A percentile compares a stretch with the other conserved stretches of the same genome.
These are phyloP conservation scores for Ephestia elutella DNA, from an alignment of 1,140 invertebrate species.

Conservation along the genomic window DNA sequence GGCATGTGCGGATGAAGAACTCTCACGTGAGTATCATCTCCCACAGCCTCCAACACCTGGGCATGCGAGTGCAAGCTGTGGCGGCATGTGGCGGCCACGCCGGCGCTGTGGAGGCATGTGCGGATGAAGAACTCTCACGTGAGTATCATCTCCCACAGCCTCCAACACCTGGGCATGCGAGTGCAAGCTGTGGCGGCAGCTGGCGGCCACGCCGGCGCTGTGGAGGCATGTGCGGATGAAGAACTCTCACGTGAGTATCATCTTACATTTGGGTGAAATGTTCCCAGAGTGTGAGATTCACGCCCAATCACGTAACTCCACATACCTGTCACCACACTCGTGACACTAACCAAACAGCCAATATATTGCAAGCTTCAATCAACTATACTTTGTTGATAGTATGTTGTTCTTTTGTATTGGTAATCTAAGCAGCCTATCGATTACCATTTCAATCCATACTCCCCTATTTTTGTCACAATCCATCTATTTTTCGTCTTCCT, in stretches of 20 bases:
- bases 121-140: conserved; percentile 87
- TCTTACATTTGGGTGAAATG: no score
- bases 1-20: conserved; percentile 86
- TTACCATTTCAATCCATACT: no score
- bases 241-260: conserved; percentile 78
- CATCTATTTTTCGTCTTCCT: no score
- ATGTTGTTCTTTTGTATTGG: no score
- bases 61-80: conserved; percentile 86
- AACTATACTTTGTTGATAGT: no score
- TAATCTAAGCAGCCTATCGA: no score
- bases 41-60: conserved; percentile 87
- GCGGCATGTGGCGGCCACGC: conserved; percentile 81
- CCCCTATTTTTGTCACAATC: no score
- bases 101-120: conserved; percentile 84
- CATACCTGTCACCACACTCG: no score
- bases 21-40: conserved; percentile 74
- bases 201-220: conserved; percentile 81
- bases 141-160: conserved; percentile 52
- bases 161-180: conserved; percentile 86
- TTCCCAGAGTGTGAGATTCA: no score
- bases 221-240: conserved; percentile 88
- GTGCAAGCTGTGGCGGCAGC: conserved; percentile 85
- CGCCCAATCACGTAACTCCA: no score
- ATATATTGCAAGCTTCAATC: no score
- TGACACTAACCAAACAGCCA: no score